Evolutionary conservation across 2,113 vertebrate species (phyloP).

Genomic region (Pristiophorus japonicus): DNA sequence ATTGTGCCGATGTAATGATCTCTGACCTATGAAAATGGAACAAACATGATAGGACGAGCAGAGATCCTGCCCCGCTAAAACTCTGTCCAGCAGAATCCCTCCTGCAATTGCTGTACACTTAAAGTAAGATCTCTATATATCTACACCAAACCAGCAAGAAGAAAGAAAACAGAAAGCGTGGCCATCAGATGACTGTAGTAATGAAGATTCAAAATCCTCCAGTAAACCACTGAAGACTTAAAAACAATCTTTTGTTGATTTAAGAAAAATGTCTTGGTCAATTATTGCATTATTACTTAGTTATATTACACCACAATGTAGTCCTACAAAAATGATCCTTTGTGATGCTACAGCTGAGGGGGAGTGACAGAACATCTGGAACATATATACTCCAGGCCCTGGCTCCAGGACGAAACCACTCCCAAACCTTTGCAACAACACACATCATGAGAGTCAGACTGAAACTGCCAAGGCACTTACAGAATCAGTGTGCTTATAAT

Average conservation of each 20-base stretch:
- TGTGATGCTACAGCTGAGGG: background rate
- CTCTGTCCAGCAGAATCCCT: background rate
- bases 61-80: too few species aligned
- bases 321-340: background rate
- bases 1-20: too few species aligned
- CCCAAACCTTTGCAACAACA: background rate
- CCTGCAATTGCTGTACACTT: background rate
- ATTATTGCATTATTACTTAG: background rate
- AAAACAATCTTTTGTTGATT: background rate
- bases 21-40: too few species aligned
- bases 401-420: background rate
- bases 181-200: background rate
- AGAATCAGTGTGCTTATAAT: background rate
- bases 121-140: background rate
- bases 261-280: background rate
- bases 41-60: too few species aligned
- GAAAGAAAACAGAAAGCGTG: background rate
- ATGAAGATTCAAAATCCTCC: background rate
- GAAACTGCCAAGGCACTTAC: background rate
- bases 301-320: background rate
- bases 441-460: background rate
- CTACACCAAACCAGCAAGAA: background rate
- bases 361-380: constrained; percentile 10
- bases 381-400: too few species aligned
- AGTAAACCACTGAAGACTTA: background rate